Evolutionary conservation across 2,797 vertebrate species (phyloP), one percentile per base, ranked within the genome.

Genomic region (Gymnothorax reevesii): DNA sequence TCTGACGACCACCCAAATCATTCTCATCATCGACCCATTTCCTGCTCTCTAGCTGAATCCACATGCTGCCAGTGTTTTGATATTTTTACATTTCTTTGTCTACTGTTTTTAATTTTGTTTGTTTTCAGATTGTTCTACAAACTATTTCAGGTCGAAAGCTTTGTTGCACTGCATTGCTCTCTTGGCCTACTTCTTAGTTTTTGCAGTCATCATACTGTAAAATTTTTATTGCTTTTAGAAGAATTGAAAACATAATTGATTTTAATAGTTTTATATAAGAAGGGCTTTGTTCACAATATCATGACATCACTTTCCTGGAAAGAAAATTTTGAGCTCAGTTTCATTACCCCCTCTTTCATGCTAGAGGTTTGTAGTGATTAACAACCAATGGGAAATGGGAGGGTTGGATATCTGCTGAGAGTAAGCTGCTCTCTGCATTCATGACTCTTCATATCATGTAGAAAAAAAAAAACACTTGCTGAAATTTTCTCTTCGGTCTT

Each of bases 1-100:
- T 97, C 91, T 97, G 96, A 57, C 80, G 73, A 77, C 57, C 33
- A 13, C 42, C 62, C 52, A 20, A 25, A 54, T 62, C 49, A 79
- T 25, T 79, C 71, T 59, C 52, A 5, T 20, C 71, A 57, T 42
- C 42, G 20, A 54, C 69, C 33, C 69, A 60, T 49, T 15, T 27
- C 42, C 33, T 49, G 59, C 27, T 62, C 33, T 62, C 10, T 17
- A 13, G 27, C 15, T 10, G 17, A 42, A 27, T 59, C 2, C 20
- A 59, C 57, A 62, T n/a, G 33, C 64, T 20, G 25, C 79, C 71
- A 71, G 83, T 84, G 52, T 33, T 55, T 54, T 85, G 57, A 57
- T 66, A 33, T 69, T 87, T 20, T 15, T 60, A 13, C 15, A 27
- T 64, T 87, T 15, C 73, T 84, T 83, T 52, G 15, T 86, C 80